A percentile compares a stretch with the other conserved stretches of the same genome.
Evolutionary conservation across 2,888 invertebrate genomes (phyloP).

Genomic region (Ryuthela nishihirai): DNA sequence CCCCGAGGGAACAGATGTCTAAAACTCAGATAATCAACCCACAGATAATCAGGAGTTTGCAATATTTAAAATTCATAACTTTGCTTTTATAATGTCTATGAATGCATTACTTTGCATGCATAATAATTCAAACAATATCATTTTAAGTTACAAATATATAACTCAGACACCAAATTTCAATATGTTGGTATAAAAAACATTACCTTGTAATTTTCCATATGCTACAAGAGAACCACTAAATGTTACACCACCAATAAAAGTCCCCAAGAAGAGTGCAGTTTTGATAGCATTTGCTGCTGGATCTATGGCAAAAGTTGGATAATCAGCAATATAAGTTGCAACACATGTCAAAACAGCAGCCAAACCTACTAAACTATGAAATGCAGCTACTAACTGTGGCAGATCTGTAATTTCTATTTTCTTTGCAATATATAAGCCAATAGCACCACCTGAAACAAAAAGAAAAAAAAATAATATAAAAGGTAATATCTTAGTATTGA

Average conservation of each 20-base stretch:
- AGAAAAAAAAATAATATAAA: constrained; percentile 2
- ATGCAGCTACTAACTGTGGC: constrained; percentile 84
- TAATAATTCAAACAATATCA: background rate
- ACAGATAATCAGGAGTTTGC: too few relatives aligned
- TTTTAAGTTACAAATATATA: background rate
- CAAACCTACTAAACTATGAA: constrained; percentile 77
- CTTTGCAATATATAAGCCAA: constrained; percentile 71
- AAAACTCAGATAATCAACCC: too few relatives aligned
- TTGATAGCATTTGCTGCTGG: constrained; percentile 75
- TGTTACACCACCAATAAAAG: constrained; percentile 84
- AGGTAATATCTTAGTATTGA: too few relatives aligned
- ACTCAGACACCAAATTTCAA: background rate
- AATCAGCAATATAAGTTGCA: constrained; percentile 78
- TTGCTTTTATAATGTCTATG: too few relatives aligned
- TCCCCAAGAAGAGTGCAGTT: constrained; percentile 79
- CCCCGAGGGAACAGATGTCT: too few relatives aligned
- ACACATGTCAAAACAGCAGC: constrained; percentile 83
- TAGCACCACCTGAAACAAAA: constrained; percentile 58
- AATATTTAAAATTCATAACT: too few relatives aligned
- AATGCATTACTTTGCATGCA: too few relatives aligned
- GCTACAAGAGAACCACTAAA: constrained; percentile 85
- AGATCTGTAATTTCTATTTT: constrained; percentile 79
- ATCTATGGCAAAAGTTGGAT: constrained; percentile 74
- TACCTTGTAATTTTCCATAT: constrained; percentile 78
- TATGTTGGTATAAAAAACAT: background rate